Conservation (phyloP, 2,797 vertebrate species). For the Coracias cyanogaster region DNA sequence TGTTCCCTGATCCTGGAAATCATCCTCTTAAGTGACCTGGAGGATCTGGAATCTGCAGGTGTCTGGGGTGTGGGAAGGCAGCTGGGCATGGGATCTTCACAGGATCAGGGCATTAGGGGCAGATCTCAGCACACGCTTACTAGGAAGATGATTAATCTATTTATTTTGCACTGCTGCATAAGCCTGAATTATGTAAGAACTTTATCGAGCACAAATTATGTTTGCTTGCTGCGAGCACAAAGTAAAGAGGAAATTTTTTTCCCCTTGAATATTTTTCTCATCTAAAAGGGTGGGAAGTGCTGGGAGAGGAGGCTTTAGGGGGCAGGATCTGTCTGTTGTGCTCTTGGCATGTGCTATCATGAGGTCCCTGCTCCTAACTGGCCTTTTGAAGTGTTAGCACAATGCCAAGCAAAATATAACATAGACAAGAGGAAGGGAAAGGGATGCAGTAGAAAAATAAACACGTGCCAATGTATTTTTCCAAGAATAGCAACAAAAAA, state of each 20-base stretch:
- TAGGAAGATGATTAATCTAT: not conserved
- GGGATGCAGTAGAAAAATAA: not conserved
- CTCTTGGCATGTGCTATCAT: not conserved
- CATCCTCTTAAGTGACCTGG: not conserved
- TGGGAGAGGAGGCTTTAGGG: not conserved
- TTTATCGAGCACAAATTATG: not conserved
- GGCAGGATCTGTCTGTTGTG: not conserved
- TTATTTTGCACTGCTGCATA: not conserved
- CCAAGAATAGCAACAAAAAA: not conserved
- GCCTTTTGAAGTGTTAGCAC: not conserved
- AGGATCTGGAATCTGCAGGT: not conserved
- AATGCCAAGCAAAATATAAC: not conserved
- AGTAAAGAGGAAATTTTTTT: not conserved
- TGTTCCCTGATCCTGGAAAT: not conserved
- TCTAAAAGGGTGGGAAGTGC: not conserved
- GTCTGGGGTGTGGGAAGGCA: not conserved
- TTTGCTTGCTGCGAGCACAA: not conserved
- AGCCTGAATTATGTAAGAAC: not conserved
- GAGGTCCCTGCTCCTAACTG: not conserved
- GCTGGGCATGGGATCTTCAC: accelerated
- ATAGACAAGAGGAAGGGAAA: not conserved
- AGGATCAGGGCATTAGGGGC: not conserved
- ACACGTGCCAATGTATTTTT: not conserved
- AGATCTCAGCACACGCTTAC: not conserved
- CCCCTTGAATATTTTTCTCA: not conserved